A percentile compares a stretch with the other conserved stretches of the same genome.
Conservation (phyloP, 1,140 invertebrate genomes). For the Doryteuthis pealeii region DNA sequence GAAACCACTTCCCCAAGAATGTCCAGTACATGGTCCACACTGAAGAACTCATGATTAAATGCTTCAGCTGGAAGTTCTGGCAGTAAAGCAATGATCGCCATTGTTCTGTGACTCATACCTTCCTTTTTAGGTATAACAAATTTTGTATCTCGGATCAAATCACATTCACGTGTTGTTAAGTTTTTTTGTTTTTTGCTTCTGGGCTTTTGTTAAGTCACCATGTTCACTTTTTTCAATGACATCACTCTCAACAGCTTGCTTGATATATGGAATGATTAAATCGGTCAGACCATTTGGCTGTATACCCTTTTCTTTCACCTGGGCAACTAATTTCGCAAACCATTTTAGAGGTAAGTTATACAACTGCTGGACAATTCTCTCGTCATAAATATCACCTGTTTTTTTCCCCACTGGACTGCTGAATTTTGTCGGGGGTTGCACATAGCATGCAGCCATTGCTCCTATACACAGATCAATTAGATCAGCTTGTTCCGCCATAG, state of each 20-base stretch:
- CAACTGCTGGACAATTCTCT: slow-evolving; percentile 30
- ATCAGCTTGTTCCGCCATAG: slow-evolving; percentile 44
- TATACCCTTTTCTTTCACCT: slow-evolving; percentile 41
- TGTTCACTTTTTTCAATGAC: slow-evolving; percentile 22
- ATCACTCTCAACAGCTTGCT: slow-evolving; percentile 31
- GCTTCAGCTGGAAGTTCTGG: slow-evolving; percentile 46
- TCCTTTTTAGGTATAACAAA: slow-evolving; percentile 23
- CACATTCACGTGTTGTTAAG: slow-evolving; percentile 12
- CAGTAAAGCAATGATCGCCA: slow-evolving; percentile 45
- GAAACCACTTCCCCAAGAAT: slow-evolving; percentile 23
- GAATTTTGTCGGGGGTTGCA: slow-evolving; percentile 43
- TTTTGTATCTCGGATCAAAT: slow-evolving; percentile 22
- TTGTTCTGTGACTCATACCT: slow-evolving; percentile 2
- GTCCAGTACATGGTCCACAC: slow-evolving; percentile 50
- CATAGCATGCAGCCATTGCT: slow-evolving; percentile 52
- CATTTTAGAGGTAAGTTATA: slow-evolving; percentile 42
- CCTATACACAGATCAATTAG: slow-evolving; percentile 44
- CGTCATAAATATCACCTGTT: slow-evolving; percentile 26
- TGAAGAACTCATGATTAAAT: slow-evolving; percentile 38
- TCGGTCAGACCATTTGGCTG: slow-evolving; percentile 33
- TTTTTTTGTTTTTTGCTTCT: not conserved
- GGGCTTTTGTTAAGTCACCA: slow-evolving; percentile 13
- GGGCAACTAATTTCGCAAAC: slow-evolving; percentile 40
- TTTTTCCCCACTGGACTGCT: slow-evolving; percentile 35
- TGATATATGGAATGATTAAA: slow-evolving; percentile 41